These are phyloP conservation scores for Circaetus gallicus DNA, from an alignment of 2,113 vertebrate species.

Conservation along the genomic window DNA sequence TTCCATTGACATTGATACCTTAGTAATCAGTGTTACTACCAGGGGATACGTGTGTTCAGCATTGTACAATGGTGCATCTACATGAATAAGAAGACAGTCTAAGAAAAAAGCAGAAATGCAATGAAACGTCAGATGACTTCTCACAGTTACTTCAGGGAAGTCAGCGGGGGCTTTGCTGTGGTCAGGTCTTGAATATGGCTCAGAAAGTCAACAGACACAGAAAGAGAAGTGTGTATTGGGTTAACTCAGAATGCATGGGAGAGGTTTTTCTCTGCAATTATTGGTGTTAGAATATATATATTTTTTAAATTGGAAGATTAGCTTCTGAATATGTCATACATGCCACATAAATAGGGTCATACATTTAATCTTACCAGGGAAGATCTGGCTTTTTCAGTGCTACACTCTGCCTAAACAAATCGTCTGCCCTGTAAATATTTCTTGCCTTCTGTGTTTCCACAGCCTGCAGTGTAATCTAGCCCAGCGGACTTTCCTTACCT, in stretches of 20 bases:
- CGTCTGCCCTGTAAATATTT: neutral
- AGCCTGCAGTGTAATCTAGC: neutral
- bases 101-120: neutral
- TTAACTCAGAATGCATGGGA: neutral
- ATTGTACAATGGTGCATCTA: neutral
- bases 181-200: neutral
- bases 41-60: fast-evolving
- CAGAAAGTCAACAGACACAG: neutral
- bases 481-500: neutral
- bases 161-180: neutral
- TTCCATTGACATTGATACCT: neutral
- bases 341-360: neutral
- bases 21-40: neutral
- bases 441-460: neutral
- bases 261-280: neutral
- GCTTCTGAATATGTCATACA: neutral
- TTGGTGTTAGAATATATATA: neutral
- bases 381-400: neutral
- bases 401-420: neutral
- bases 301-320: neutral
- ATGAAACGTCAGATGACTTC: neutral
- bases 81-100: too few relatives aligned
- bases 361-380: neutral
- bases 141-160: neutral
- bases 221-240: neutral